These are phyloP conservation scores for Theristicus caerulescens DNA, from an alignment of 2,113 vertebrate genomes.

Conservation along the genomic window DNA sequence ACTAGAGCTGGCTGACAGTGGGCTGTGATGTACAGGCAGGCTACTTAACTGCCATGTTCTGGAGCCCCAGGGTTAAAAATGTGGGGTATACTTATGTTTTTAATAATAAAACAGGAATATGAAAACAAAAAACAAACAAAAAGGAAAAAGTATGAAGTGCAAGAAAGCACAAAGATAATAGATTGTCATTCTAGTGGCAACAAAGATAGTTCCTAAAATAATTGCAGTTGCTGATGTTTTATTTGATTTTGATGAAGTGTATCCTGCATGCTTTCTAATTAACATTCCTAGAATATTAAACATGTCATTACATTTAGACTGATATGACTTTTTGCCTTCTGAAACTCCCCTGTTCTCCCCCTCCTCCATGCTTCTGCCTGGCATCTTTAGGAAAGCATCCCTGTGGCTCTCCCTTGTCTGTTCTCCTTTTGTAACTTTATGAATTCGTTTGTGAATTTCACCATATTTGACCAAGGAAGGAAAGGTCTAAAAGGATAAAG, in stretches of 20 bases:
- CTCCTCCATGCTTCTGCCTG: background rate
- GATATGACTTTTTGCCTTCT: background rate
- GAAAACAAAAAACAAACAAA: background rate
- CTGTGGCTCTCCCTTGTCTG: background rate
- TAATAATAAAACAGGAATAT: background rate
- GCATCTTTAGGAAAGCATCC: background rate
- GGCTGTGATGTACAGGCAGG: background rate
- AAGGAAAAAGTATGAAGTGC: background rate
- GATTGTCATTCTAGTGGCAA: background rate
- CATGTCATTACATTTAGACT: conserved; percentile 7
- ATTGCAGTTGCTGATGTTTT: conserved; percentile 33
- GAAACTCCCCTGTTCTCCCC: background rate
- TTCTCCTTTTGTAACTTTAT: background rate
- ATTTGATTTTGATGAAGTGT: conserved; percentile 46
- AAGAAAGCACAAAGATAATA: background rate
- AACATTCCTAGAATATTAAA: conserved; percentile 38
- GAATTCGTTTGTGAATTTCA: background rate
- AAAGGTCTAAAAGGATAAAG: background rate
- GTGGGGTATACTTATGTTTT: background rate
- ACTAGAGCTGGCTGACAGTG: background rate
- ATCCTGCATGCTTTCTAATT: conserved; percentile 30
- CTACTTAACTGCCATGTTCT: background rate
- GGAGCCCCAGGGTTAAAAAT: background rate
- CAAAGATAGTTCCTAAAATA: background rate
- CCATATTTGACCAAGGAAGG: background rate